phyloP scores from a whole-genome alignment of 1,140 invertebrate genomes.

The Aphelenchoides avenae region DNA sequence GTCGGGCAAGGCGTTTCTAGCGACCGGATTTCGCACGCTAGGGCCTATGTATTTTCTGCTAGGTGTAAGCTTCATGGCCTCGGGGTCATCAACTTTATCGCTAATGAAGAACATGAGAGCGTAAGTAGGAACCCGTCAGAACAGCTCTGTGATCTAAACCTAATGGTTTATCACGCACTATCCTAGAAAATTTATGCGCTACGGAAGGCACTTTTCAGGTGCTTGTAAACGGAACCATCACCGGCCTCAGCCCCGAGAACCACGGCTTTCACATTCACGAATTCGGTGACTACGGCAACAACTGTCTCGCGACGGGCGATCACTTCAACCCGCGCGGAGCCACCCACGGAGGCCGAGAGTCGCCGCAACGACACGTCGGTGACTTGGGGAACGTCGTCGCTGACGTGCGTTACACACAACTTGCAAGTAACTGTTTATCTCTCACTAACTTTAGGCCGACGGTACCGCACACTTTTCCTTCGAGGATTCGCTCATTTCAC shows the following conservation, averaged over 20 bases:
- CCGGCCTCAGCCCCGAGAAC: slow-evolving; percentile 23
- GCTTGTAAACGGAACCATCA: slow-evolving; percentile 30
- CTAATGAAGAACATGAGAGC: no score
- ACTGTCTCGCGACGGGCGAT: slow-evolving; percentile 69
- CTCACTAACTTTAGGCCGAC: slow-evolving; percentile 44
- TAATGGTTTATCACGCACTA: no score
- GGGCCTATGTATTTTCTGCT: no score
- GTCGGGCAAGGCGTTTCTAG: no score
- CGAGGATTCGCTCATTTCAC: slow-evolving; percentile 67
- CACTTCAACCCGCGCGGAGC: slow-evolving; percentile 71
- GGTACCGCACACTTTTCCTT: slow-evolving; percentile 68
- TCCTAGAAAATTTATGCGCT: no score
- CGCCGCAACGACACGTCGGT: slow-evolving; percentile 45
- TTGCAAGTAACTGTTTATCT: neutral
- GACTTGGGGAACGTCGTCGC: slow-evolving; percentile 48
- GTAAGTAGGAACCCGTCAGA: no score
- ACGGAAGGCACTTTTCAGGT: no score
- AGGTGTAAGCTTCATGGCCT: no score
- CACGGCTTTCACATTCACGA: slow-evolving; percentile 46
- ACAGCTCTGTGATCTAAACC: no score
- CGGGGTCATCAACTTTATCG: no score
- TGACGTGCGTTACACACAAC: slow-evolving; percentile 17
- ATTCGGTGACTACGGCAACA: slow-evolving; percentile 45
- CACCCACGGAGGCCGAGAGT: slow-evolving; percentile 42
- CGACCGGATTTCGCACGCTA: no score